Evolutionary conservation across 2,113 vertebrate species (phyloP), one percentile per base, ranked within the genome.

Genomic region (Chroicocephalus ridibundus): DNA sequence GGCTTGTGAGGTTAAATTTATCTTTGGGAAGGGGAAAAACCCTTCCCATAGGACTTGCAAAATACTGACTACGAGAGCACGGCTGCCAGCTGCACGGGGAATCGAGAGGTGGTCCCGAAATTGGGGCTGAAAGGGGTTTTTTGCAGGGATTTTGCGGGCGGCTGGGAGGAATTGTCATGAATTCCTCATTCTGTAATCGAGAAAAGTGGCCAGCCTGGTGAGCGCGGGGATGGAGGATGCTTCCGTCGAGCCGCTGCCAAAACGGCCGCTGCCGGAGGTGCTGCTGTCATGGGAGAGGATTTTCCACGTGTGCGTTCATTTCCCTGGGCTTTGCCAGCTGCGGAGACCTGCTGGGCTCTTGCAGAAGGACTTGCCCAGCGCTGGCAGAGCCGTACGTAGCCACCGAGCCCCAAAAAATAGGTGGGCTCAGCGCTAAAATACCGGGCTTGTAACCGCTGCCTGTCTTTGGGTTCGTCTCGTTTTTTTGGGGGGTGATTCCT

Each of bases 371-470:
- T 38, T 24, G 40, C 44, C 26, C 6, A 2, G 46, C 7, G 34
- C 55, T 54, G 55, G n/a, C 9, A 11, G 38, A 54, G 32, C 70
- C 36, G 12, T 5, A 13, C 2, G 1, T 75, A 25, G 46, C 24
- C 55, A 54, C 49, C 3, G 8, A n/a, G 29, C 44, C 24, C 68
- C 72, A 20, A 47, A 69, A 90, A 51, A 19, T 26, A 29, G 38
- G 15, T 36, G 64, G 27, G 36, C 58, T 90, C 19, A 7, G 36
- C 3, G 2, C 38, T 60, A 1, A 81, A 71, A 26, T n/a, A 27
- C 14, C 0, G 0, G 51, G 10, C 8, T 78, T 26, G 38, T 24
- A 68, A 42, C 25, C 1, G 0, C 58, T 38, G 20, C 60, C 18
- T 51, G 47, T 11, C 42, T 58, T 72, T 58, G 65, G 18, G 31